Percentiles rank a stretch among this genome's conserved stretches.
Conservation (phyloP, 2,888 invertebrate species). For the Electrophaes corylata region DNA sequence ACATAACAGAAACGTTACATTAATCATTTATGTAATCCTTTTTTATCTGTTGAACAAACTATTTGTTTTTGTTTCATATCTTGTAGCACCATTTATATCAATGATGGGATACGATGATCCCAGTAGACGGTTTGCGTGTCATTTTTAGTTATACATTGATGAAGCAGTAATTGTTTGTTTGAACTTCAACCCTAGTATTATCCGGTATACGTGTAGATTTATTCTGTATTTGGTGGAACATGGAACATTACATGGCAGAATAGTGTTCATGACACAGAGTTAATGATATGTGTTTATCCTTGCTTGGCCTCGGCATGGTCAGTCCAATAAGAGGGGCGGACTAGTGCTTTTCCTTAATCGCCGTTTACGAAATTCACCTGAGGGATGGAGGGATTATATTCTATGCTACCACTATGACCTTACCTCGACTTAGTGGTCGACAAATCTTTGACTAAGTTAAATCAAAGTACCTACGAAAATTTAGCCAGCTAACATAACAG, state of each 20-base stretch:
- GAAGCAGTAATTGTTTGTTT: slow-evolving; percentile 41
- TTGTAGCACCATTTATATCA: slow-evolving; percentile 31
- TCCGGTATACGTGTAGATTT: slow-evolving; percentile 22
- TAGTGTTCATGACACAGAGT: neutral
- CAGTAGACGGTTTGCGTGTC: slow-evolving; percentile 29
- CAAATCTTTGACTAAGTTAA: neutral
- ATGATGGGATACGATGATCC: slow-evolving; percentile 18
- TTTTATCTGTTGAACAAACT: neutral
- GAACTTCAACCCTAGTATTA: slow-evolving; percentile 46
- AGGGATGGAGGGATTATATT: too few relatives aligned
- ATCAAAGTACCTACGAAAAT: neutral
- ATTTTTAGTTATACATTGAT: slow-evolving; percentile 32
- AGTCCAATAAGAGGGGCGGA: too few relatives aligned
- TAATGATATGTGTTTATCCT: neutral
- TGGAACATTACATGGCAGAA: neutral
- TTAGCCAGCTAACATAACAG: too few relatives aligned
- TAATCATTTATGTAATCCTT: neutral
- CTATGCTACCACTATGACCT: too few relatives aligned
- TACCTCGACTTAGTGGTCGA: neutral
- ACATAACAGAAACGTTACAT: slow-evolving; percentile 1
- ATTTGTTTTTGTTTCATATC: slow-evolving; percentile 13
- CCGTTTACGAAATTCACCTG: too few relatives aligned
- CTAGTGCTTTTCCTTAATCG: neutral
- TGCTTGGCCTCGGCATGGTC: too few relatives aligned
- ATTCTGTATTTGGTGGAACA: neutral